phyloP scores from a whole-genome alignment of 1,140 invertebrate species.

The Drosophila truncata region DNA sequence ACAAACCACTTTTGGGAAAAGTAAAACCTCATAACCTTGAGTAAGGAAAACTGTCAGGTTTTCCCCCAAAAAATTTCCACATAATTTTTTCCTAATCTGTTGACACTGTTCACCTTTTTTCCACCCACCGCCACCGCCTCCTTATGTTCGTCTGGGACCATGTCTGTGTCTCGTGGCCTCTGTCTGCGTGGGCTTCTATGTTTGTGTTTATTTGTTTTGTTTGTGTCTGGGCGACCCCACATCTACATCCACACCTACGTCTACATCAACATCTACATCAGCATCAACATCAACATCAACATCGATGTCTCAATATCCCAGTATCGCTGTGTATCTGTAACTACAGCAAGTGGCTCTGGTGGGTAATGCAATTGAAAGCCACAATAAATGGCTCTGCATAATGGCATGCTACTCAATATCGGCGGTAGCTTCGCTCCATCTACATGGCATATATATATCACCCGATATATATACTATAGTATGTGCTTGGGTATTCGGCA shows the following conservation, averaged over 20 bases:
- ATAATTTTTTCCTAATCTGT: slow-evolving; percentile 9
- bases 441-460: slow-evolving; percentile 35
- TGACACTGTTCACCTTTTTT: slow-evolving; percentile 22
- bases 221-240: slow-evolving; percentile 40
- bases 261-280: slow-evolving; percentile 4
- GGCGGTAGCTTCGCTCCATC: slow-evolving; percentile 28
- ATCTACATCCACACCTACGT: slow-evolving; percentile 11
- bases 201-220: slow-evolving; percentile 48
- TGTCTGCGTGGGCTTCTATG: slow-evolving; percentile 16
- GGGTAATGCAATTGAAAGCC: slow-evolving; percentile 65
- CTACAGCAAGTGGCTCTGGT: slow-evolving; percentile 33
- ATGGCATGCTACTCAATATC: slow-evolving; percentile 64
- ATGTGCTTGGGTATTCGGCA: slow-evolving; percentile 36
- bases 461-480: slow-evolving; percentile 28
- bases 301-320: slow-evolving; percentile 32
- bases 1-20: not conserved
- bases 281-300: slow-evolving; percentile 7
- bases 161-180: slow-evolving; percentile 25
- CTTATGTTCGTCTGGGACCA: slow-evolving; percentile 4
- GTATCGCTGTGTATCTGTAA: slow-evolving; percentile 17
- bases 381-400: slow-evolving; percentile 73
- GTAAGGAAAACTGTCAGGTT: not conserved
- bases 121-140: not conserved
- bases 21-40: not conserved
- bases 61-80: no score